Evolutionary conservation across 2,797 vertebrate species (phyloP).

Genomic region (Crenuchus spilurus): DNA sequence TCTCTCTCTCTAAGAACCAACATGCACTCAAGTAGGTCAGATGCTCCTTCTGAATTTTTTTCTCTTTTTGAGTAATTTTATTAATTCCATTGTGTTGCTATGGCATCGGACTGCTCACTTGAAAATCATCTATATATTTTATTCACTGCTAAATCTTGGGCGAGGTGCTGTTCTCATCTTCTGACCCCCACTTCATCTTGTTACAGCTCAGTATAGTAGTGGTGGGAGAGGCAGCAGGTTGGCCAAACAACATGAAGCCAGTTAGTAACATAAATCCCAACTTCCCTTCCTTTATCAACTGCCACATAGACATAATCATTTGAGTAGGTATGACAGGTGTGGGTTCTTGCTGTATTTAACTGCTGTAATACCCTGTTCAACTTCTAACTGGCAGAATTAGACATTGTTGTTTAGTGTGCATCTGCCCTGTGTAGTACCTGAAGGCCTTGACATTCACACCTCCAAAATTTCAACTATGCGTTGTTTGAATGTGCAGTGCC

Average conservation of each 20-base stretch:
- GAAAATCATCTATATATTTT: conserved; percentile 28
- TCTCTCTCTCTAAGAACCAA: conserved; percentile 47
- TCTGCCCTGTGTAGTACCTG: no score
- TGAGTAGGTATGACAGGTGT: no score
- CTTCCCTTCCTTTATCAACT: background rate
- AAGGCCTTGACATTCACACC: no score
- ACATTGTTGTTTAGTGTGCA: no score
- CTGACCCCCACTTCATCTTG: background rate
- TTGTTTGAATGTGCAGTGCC: no score
- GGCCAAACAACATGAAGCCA: background rate
- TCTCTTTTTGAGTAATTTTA: conserved; percentile 20
- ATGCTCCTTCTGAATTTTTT: conserved; percentile 19
- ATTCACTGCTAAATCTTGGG: conserved; percentile 24
- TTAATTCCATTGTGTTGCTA: conserved; percentile 25
- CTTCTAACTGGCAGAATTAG: no score
- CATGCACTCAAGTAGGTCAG: conserved; percentile 50
- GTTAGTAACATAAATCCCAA: background rate
- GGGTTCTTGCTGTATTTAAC: no score
- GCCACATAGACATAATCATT: no score
- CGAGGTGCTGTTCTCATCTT: conserved; percentile 24
- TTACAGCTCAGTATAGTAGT: background rate
- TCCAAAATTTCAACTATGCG: no score
- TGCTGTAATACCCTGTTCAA: no score
- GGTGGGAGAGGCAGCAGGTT: background rate
- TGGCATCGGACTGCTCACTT: conserved; percentile 23